Percentiles rank a stretch among this genome's conserved stretches.
Conservation (phyloP, 2,113 vertebrate genomes). For the Myotis brandtii region DNA sequence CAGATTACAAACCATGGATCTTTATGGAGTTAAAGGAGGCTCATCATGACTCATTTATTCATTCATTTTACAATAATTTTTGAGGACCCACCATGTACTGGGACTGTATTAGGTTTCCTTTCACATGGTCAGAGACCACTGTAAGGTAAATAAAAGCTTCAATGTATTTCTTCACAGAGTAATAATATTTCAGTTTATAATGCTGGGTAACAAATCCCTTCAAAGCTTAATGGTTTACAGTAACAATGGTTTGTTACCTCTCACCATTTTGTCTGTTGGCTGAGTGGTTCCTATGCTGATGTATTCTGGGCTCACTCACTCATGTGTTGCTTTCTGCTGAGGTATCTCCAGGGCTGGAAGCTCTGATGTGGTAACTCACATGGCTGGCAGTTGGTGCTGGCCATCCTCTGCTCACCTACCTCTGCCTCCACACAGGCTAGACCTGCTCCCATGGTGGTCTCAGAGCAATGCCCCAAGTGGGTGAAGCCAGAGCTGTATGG, state of each 20-base stretch:
- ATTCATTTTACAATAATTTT: background rate
- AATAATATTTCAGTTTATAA: background rate
- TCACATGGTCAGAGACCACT: background rate
- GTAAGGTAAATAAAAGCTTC: background rate
- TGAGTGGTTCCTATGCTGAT: background rate
- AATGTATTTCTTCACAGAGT: background rate
- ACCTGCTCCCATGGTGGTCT: background rate
- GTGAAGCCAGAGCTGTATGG: background rate
- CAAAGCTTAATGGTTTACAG: background rate
- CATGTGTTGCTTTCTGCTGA: background rate
- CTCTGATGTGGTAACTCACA: background rate
- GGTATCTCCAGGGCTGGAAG: background rate
- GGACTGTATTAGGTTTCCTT: background rate
- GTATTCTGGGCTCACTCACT: background rate
- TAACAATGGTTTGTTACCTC: background rate
- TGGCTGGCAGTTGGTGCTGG: background rate
- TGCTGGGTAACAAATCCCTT: background rate
- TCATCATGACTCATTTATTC: background rate
- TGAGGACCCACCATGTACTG: background rate
- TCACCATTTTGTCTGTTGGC: background rate
- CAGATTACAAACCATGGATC: background rate
- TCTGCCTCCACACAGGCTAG: background rate
- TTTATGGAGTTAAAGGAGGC: conserved; percentile 30
- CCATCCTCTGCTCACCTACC: fast-evolving
- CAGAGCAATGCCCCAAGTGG: background rate